phyloP scores from a whole-genome alignment of 2,888 invertebrate species.

The Hypselothyrea guttata region DNA sequence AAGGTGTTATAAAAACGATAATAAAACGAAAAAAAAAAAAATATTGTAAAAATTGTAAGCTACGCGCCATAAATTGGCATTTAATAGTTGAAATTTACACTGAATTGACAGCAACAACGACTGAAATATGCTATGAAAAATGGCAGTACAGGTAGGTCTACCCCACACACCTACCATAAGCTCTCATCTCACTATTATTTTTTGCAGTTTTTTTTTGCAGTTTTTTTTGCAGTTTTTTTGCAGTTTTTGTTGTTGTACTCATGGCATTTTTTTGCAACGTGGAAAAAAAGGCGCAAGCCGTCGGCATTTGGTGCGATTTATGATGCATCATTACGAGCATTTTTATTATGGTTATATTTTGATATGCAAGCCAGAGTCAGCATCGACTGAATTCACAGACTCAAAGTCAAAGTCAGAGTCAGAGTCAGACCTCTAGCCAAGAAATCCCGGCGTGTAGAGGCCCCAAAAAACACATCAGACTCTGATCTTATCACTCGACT shows the following conservation, averaged over 20 bases:
- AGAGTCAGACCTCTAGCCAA: slow-evolving; percentile 29
- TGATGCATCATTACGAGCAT: slow-evolving; percentile 70
- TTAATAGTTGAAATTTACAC: slow-evolving; percentile 77
- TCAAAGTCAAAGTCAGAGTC: slow-evolving; percentile 17
- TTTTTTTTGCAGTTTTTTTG: slow-evolving; percentile 3
- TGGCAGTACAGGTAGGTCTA: slow-evolving; percentile 26
- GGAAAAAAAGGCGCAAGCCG: slow-evolving; percentile 44
- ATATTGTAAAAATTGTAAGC: slow-evolving; percentile 59
- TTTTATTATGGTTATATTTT: slow-evolving; percentile 71
- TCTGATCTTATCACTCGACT: slow-evolving; percentile 48
- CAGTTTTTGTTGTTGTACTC: not conserved
- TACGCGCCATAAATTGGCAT: slow-evolving; percentile 77
- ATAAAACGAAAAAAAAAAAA: no score
- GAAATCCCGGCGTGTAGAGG: slow-evolving; percentile 20
- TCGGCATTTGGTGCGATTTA: slow-evolving; percentile 63
- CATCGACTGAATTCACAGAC: slow-evolving; percentile 24
- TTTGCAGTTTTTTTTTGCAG: not conserved
- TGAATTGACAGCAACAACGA: slow-evolving; percentile 64
- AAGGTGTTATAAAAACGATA: slow-evolving; percentile 76
- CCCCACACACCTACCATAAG: slow-evolving; percentile 4
- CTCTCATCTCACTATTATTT: not conserved
- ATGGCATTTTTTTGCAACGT: slow-evolving; percentile 12
- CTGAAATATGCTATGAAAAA: slow-evolving; percentile 34
- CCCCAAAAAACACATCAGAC: slow-evolving; percentile 3
- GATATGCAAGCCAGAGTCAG: slow-evolving; percentile 62